These are phyloP conservation scores for Argynnis bischoffii DNA, from an alignment of 2,888 invertebrate species.

Conservation along the genomic window DNA sequence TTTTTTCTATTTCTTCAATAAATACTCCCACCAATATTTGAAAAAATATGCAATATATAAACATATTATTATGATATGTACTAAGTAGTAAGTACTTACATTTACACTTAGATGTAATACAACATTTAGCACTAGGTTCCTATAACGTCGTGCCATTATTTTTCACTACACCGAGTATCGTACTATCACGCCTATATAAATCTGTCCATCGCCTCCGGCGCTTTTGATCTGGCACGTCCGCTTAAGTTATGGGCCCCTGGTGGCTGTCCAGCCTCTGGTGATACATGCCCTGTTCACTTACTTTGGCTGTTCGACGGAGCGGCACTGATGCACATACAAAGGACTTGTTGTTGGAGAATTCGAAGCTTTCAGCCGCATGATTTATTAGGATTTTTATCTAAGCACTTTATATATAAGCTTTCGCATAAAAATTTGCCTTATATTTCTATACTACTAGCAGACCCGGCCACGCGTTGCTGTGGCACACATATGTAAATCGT, in stretches of 20 bases:
- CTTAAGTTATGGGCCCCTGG: constrained; percentile 76
- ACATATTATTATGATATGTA: no score
- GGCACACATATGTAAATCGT: no score
- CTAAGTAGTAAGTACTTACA: no score
- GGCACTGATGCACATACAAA: constrained; percentile 15
- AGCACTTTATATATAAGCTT: no score
- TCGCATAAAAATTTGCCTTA: no score
- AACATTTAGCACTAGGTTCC: constrained; percentile 3
- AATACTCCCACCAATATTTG: no score
- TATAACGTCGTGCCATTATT: constrained; percentile 57
- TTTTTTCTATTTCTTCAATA: no score
- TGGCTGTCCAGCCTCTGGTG: constrained; percentile 50
- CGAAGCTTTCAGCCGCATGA: not conserved
- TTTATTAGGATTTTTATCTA: no score
- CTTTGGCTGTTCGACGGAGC: constrained; percentile 32
- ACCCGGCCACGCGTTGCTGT: no score
- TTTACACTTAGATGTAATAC: no score
- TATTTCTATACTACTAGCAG: no score
- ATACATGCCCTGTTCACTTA: constrained; percentile 46
- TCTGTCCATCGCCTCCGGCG: constrained; percentile 65
- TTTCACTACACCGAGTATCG: constrained; percentile 60
- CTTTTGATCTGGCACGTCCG: constrained; percentile 67
- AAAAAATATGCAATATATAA: no score
- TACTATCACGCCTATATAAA: constrained; percentile 60
- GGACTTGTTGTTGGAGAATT: not conserved